Evolutionary conservation across 2,113 vertebrate genomes (phyloP).

Genomic region (Blennius ocellaris): DNA sequence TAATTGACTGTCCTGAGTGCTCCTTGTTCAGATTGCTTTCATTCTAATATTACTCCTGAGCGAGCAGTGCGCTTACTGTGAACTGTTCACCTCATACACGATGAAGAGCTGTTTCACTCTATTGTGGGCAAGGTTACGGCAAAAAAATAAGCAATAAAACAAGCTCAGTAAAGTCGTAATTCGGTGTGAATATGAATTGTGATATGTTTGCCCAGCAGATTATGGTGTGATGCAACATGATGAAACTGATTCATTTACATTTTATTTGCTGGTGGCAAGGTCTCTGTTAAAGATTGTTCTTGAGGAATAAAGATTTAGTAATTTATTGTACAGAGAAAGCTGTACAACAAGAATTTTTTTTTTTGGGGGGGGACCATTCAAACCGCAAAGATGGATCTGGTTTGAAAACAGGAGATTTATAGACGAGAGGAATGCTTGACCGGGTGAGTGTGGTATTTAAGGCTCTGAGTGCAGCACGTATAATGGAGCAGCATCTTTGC

Average conservation of each 20-base stretch:
- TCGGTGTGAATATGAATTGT: background rate
- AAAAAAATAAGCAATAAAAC: background rate
- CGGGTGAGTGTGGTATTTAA: conserved; percentile 39
- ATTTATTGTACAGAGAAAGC: conserved; percentile 3
- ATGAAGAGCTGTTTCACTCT: conserved; percentile 29
- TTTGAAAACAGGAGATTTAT: conserved; percentile 43
- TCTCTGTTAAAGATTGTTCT: conserved; percentile 9
- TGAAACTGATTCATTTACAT: conserved; percentile 11
- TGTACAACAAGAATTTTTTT: no score
- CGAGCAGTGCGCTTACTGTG: conserved; percentile 33
- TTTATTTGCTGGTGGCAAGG: conserved; percentile 7
- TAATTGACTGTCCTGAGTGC: conserved; percentile 15
- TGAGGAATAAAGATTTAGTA: conserved; percentile 13
- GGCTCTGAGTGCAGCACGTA: conserved; percentile 48
- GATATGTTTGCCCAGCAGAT: background rate
- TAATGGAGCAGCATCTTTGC: conserved; percentile 64
- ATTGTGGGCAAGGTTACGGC: conserved; percentile 18
- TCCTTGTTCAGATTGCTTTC: conserved; percentile 35
- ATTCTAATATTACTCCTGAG: conserved; percentile 59
- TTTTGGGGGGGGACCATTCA: conserved; percentile 21
- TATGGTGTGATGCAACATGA: conserved; percentile 1
- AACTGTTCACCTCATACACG: conserved; percentile 20
- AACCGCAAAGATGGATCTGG: conserved; percentile 23
- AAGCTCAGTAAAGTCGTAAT: conserved; percentile 1
- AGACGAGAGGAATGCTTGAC: conserved; percentile 51